Conservation (phyloP, 2,888 invertebrate species). For the Drosophila histrio region DNA sequence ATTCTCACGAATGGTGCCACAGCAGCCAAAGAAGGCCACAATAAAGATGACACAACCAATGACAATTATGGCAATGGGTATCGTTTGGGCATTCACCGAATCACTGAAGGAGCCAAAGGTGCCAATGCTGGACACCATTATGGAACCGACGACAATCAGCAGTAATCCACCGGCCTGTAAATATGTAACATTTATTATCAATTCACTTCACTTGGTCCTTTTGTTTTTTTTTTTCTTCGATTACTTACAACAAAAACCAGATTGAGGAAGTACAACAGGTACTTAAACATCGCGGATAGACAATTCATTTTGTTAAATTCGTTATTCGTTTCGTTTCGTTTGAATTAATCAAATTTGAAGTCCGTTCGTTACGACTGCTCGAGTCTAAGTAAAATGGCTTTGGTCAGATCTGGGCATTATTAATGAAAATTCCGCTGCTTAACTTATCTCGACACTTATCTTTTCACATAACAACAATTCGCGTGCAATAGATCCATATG, state of each 20-base stretch:
- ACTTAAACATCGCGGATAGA: slow-evolving; percentile 77
- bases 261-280: slow-evolving; percentile 81
- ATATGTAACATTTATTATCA: neutral
- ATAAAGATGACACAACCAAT: slow-evolving; percentile 90
- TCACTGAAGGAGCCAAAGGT: slow-evolving; percentile 85
- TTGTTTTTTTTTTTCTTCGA: no score
- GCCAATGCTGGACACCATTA: slow-evolving; percentile 87
- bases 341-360: slow-evolving; percentile 7
- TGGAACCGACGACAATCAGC: slow-evolving; percentile 88
- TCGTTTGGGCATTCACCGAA: slow-evolving; percentile 85
- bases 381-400: slow-evolving; percentile 40
- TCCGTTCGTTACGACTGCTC: slow-evolving; percentile 44
- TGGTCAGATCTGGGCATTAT: slow-evolving; percentile 45
- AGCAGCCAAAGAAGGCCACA: slow-evolving; percentile 95
- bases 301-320: slow-evolving; percentile 77
- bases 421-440: slow-evolving; percentile 40
- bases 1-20: slow-evolving; percentile 94
- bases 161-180: slow-evolving; percentile 89
- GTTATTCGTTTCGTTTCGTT: slow-evolving; percentile 10
- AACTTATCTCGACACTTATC: slow-evolving; percentile 50
- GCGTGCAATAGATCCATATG: slow-evolving; percentile 17
- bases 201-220: no score
- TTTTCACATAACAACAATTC: slow-evolving; percentile 35
- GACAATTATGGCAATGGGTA: slow-evolving; percentile 88
- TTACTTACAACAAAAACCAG: slow-evolving; percentile 81